Percentiles rank a stretch among this genome's conserved stretches.
Evolutionary conservation across 1,140 invertebrate genomes (phyloP).

Genomic region (Brachionus paranguensis): DNA sequence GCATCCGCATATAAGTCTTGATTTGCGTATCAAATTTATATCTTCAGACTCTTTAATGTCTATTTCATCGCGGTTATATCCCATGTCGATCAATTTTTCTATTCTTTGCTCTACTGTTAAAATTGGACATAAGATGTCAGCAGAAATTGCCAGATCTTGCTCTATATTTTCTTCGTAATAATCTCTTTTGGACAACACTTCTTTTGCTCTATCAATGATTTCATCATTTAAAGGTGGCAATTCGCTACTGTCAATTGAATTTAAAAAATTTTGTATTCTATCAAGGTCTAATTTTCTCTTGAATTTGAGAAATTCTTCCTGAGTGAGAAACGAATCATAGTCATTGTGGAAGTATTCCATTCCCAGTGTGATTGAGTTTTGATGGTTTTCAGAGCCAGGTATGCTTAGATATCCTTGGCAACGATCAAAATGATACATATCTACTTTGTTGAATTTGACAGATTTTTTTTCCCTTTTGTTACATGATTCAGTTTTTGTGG

Average conservation of each 20-base stretch:
- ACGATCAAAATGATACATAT: slow-evolving; percentile 87
- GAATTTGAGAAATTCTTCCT: slow-evolving; percentile 5
- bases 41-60: slow-evolving; percentile 88
- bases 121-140: slow-evolving; percentile 18
- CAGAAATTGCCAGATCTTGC: background rate
- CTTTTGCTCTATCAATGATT: background rate
- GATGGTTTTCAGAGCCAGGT: slow-evolving; percentile 74
- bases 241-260: background rate
- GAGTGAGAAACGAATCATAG: background rate
- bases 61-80: slow-evolving; percentile 63
- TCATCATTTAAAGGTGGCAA: background rate
- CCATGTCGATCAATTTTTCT: background rate
- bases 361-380: slow-evolving; percentile 74
- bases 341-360: slow-evolving; percentile 41
- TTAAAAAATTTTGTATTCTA: background rate
- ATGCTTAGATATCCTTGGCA: slow-evolving; percentile 96
- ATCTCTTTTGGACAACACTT: background rate
- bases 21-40: slow-evolving; percentile 80
- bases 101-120: slow-evolving; percentile 11
- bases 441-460: slow-evolving; percentile 81
- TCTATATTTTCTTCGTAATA: slow-evolving; percentile 4
- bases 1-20: slow-evolving; percentile 83
- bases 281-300: background rate
- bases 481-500: background rate
- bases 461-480: slow-evolving; percentile 44